These are phyloP conservation scores for Dromas ardeola DNA, from an alignment of 2,113 vertebrate genomes.

Conservation along the genomic window DNA sequence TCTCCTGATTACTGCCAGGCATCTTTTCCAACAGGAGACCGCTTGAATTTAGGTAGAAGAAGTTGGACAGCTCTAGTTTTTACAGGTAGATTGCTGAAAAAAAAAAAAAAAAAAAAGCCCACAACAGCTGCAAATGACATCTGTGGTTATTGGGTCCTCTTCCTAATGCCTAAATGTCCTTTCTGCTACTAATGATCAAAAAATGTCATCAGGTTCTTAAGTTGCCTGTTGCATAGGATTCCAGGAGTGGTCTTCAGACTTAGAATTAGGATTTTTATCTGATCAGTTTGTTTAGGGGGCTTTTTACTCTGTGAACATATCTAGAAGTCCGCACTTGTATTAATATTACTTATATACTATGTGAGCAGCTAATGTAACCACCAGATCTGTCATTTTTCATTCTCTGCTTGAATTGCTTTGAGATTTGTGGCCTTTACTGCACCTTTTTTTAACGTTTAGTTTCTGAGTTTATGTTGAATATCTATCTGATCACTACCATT, in stretches of 20 bases:
- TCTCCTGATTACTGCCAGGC: background rate
- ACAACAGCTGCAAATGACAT: background rate
- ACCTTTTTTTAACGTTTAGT: background rate
- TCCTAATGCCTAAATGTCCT: background rate
- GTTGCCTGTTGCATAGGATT: background rate
- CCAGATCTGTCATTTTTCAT: constrained; percentile 16
- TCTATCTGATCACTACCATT: constrained; percentile 25
- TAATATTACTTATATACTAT: background rate
- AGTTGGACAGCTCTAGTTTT: background rate
- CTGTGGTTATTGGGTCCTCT: background rate
- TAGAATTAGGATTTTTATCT: background rate
- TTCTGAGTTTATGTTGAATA: constrained; percentile 33
- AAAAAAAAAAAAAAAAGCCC: background rate
- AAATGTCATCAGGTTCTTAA: background rate
- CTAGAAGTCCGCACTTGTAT: background rate
- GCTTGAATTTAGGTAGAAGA: background rate
- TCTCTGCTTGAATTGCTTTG: constrained; percentile 30
- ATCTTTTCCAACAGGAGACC: background rate
- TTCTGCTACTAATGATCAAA: background rate
- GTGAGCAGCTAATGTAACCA: background rate
- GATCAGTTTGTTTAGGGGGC: background rate
- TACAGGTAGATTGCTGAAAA: background rate
- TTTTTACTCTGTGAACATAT: background rate
- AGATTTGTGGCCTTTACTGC: constrained; percentile 11
- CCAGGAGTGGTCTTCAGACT: background rate